phyloP scores from a whole-genome alignment of 1,140 invertebrate species.

The Zaprionus africanus region DNA sequence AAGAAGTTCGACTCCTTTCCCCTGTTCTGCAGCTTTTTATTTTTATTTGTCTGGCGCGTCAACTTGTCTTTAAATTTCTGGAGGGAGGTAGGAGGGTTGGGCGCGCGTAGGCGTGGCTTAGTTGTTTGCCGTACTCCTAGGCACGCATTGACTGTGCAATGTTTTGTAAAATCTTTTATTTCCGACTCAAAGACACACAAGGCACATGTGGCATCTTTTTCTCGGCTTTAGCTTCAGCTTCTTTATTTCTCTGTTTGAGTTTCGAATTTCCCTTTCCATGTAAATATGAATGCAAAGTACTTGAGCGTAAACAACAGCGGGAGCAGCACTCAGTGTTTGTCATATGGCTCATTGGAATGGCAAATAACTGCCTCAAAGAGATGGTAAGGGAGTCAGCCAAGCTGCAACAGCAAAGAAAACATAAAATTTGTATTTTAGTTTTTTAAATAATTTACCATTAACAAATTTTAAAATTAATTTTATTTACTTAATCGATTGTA shows the following conservation, averaged over 20 bases:
- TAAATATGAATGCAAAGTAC: conserved; percentile 72
- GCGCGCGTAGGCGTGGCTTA: conserved; percentile 41
- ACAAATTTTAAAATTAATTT: too few relatives aligned
- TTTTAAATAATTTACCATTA: too few relatives aligned
- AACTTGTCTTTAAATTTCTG: conserved; percentile 72
- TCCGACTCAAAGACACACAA: conserved; percentile 44
- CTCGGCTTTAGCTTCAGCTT: background rate
- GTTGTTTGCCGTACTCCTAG: conserved; percentile 64
- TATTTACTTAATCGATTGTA: too few relatives aligned
- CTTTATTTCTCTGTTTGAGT: conserved; percentile 47
- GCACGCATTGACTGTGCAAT: conserved; percentile 56
- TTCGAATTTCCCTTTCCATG: conserved; percentile 48
- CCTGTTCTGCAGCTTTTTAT: background rate
- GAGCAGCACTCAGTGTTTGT: conserved; percentile 32
- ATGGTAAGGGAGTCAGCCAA: background rate
- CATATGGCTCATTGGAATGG: conserved; percentile 45
- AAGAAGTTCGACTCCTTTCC: conserved; percentile 38
- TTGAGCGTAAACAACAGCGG: conserved; percentile 54
- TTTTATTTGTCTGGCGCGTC: conserved; percentile 71
- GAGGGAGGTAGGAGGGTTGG: background rate
- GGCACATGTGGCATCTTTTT: conserved; percentile 36
- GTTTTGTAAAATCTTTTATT: conserved; percentile 77
- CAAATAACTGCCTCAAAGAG: conserved; percentile 5
- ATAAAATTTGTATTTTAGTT: too few relatives aligned
- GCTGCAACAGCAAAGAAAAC: background rate